These are phyloP conservation scores for Eublepharis macularius DNA, from an alignment of 2,113 vertebrate genomes.

Conservation along the genomic window DNA sequence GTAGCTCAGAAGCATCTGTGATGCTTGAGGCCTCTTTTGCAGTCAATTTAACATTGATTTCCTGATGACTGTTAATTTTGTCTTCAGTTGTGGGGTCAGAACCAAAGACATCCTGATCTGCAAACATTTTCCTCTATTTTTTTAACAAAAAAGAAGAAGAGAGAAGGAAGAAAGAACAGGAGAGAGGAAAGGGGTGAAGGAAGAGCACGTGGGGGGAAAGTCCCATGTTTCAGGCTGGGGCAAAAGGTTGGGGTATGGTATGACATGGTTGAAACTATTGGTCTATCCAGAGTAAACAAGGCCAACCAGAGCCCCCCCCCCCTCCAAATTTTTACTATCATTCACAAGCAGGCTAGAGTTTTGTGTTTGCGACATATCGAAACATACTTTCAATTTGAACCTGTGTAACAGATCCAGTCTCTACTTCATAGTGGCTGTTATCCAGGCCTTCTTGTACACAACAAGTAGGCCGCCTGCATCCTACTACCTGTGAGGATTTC, in stretches of 20 bases:
- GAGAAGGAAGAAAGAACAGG: fast-evolving
- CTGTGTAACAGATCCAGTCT: neutral
- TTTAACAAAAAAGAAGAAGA: neutral
- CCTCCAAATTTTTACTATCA: neutral
- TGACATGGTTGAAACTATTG: neutral
- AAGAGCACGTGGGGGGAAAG: no score
- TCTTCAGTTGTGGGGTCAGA: neutral
- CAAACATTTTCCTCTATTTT: neutral
- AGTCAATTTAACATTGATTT: neutral
- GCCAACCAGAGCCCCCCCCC: neutral
- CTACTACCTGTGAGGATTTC: neutral
- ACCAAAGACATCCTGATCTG: neutral
- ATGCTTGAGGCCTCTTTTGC: neutral
- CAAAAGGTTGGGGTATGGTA: neutral
- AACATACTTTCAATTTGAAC: neutral
- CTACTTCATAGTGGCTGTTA: neutral
- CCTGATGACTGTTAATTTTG: no score
- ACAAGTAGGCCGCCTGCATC: neutral
- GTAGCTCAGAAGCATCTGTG: neutral
- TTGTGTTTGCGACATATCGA: no score
- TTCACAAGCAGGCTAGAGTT: neutral
- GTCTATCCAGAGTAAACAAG: neutral
- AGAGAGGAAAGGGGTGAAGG: neutral
- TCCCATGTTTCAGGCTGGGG: neutral
- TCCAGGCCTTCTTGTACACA: neutral